Conservation (phyloP, 53 echinoderm and acorn worm species). For the Crossaster papposus region DNA sequence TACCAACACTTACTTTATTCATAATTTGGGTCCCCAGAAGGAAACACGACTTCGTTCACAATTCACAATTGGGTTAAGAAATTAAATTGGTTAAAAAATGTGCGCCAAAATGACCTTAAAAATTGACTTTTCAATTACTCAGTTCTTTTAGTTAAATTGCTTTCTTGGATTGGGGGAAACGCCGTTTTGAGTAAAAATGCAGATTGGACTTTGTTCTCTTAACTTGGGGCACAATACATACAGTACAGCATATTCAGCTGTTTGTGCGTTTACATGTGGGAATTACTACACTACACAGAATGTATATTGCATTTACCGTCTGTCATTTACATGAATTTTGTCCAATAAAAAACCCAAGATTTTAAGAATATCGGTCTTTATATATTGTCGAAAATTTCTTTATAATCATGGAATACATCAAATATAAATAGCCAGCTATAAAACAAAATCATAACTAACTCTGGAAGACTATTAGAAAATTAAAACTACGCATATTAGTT, state of each 20-base stretch:
- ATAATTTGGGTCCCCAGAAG: neutral
- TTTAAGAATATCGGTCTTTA: neutral
- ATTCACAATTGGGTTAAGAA: neutral
- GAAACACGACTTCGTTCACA: neutral
- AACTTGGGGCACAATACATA: too few species aligned
- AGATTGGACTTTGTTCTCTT: too few species aligned
- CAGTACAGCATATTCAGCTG: too few species aligned
- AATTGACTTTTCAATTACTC: too few species aligned
- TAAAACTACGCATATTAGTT: neutral
- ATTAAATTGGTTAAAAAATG: neutral
- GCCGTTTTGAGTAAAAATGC: too few species aligned
- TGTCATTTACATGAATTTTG: neutral
- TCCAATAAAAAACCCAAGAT: neutral
- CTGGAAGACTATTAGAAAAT: conserved; percentile 16
- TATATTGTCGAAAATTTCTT: neutral
- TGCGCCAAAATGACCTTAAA: neutral
- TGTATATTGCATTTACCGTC: too few species aligned
- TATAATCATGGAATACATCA: conserved; percentile 9
- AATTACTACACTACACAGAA: too few species aligned
- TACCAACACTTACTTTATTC: conserved; percentile 10
- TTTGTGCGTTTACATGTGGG: too few species aligned
- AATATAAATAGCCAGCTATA: conserved; percentile 19
- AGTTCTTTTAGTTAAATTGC: too few species aligned
- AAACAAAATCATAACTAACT: conserved; percentile 10
- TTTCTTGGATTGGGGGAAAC: too few species aligned